A percentile compares a stretch with the other conserved stretches of the same genome.
Conservation (phyloP, 2,888 invertebrate genomes). For the Bursaphelenchus okinawaensis region DNA sequence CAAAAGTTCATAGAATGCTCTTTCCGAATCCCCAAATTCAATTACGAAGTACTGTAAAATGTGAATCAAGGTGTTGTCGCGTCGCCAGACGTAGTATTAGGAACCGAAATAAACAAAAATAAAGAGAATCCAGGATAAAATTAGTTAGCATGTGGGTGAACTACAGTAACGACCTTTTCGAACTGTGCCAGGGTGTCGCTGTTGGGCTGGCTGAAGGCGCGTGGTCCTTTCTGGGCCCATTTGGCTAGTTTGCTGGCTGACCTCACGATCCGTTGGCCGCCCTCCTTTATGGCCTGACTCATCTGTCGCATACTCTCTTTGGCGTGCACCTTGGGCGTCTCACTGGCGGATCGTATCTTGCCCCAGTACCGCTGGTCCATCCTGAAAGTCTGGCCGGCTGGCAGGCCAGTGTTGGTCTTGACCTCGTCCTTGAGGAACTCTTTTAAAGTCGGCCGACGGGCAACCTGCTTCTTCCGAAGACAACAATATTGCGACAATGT, state of each 20-base stretch:
- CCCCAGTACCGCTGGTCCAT: slow-evolving; percentile 54
- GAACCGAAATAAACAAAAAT: neutral
- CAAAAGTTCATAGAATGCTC: too few species aligned
- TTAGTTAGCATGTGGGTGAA: neutral
- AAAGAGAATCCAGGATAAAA: neutral
- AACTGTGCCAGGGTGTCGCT: slow-evolving; percentile 26
- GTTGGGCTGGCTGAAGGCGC: slow-evolving; percentile 28
- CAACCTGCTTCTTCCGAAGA: slow-evolving; percentile 3
- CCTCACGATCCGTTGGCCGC: neutral
- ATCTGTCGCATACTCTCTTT: neutral
- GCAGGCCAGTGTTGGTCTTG: slow-evolving; percentile 12
- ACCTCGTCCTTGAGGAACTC: slow-evolving; percentile 9
- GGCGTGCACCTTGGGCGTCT: neutral
- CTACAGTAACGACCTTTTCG: slow-evolving; percentile 24
- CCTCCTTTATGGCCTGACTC: slow-evolving; percentile 3
- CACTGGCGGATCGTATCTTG: slow-evolving; percentile 22
- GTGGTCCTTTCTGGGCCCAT: slow-evolving; percentile 6
- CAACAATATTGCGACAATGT: slow-evolving; percentile 5
- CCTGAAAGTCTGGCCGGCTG: slow-evolving; percentile 47
- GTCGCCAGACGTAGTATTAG: too few species aligned
- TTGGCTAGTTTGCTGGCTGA: slow-evolving; percentile 3
- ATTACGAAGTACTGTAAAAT: too few species aligned
- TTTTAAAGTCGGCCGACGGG: slow-evolving; percentile 16
- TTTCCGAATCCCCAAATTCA: too few species aligned
- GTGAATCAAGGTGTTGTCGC: too few species aligned